Evolutionary conservation across 2,888 invertebrate genomes (phyloP), one percentile per base, ranked within the genome.

Genomic region (Drosophila heteroneura): DNA sequence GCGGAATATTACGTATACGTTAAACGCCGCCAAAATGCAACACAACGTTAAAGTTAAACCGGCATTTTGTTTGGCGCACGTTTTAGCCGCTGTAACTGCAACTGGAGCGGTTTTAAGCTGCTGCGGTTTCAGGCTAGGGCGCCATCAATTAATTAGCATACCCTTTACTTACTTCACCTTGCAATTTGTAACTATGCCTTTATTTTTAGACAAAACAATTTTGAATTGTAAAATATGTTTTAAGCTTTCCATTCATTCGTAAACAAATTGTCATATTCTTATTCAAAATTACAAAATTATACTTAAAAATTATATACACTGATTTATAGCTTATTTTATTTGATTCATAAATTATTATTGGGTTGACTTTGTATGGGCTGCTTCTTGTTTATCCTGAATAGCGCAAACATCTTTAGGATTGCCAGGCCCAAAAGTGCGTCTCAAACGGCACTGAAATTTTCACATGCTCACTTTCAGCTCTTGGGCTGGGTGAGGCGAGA

Each of bases 31-130:
- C 69, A 65, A 78, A 88, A 88, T 81, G 77, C 84, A 81, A 78
- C 64, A 65, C 62, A 86, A 78, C 83, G 81, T 69, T 66, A 77
- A 76, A 63, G 79, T 61, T 84, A 78, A 86, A 81, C 82, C 84
- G 84, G 82, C 89, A 88, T 85, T 82, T 84, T 79, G 86, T 71
- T 80, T 74, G 76, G 72, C 81, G 70, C 85, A 81, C 81, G 71
- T 85, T 57, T 47, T 47, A 47, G 47, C 16, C 26, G 47, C 26
- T 47, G 22, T 5, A 26, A 47, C 16, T 47, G 22, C 22, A 26
- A 47, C 47, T 16, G 22, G 47, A 26, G 47, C 47, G 47, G 47
- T 9, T 61, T 62, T 28, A 41, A 26, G 22, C 28, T 16, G 33
- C 60, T 33, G 44, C 44, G 26, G 49, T 19, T 12, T 26, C 3